Conservation (phyloP, 2,888 invertebrate genomes). For the Tetramorium bicarinatum region DNA sequence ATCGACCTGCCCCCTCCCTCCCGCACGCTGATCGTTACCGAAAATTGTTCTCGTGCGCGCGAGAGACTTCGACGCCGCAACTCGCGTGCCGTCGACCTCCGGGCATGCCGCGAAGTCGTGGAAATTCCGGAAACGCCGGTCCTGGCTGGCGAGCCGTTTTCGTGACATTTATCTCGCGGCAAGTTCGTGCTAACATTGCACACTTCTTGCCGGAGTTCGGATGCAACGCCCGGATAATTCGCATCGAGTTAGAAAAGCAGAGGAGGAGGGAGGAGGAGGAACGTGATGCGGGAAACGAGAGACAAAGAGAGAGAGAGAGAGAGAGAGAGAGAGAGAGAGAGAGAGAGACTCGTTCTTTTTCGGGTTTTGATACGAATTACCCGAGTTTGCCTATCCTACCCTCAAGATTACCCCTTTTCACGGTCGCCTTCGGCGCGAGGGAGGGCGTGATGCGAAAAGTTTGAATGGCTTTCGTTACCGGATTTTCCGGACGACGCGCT, state of each 20-base stretch:
- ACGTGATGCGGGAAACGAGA: background rate
- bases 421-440: conserved; percentile 61
- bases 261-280: background rate
- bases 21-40: conserved; percentile 43
- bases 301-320: too few relatives aligned
- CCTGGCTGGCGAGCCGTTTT: conserved; percentile 41
- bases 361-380: conserved; percentile 49
- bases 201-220: conserved; percentile 56
- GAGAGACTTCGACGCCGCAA: conserved; percentile 37
- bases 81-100: conserved; percentile 43
- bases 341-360: conserved; percentile 27
- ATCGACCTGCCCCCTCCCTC: conserved; percentile 36
- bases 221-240: conserved; percentile 42
- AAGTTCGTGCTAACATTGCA: conserved; percentile 46
- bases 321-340: background rate
- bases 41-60: conserved; percentile 56
- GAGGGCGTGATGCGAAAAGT: conserved; percentile 70
- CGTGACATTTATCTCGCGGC: conserved; percentile 59
- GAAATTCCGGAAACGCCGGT: conserved; percentile 52
- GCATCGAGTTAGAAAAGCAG: conserved; percentile 51
- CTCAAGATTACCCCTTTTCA: conserved; percentile 66
- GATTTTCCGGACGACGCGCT: conserved; percentile 59
- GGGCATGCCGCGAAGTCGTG: conserved; percentile 25
- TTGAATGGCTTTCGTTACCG: conserved; percentile 67
- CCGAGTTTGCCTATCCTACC: conserved; percentile 47